Evolutionary conservation across 2,113 vertebrate species (phyloP).

Genomic region (Asarcornis scutulata): DNA sequence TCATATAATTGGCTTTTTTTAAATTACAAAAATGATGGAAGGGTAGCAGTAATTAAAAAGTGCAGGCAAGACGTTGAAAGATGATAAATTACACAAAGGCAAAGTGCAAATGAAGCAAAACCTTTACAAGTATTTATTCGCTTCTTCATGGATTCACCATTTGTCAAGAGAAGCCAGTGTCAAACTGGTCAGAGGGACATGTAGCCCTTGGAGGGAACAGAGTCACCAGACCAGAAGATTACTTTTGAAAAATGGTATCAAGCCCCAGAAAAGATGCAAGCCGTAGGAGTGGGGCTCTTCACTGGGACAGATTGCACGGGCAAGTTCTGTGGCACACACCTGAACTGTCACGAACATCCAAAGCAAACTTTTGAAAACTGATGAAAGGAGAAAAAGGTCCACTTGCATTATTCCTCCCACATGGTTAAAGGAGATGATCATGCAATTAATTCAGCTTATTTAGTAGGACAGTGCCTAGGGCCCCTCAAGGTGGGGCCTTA

Average conservation of each 20-base stretch:
- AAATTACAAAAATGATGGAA: constrained; percentile 45
- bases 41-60: constrained; percentile 63
- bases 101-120: constrained; percentile 31
- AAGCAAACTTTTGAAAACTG: constrained; percentile 30
- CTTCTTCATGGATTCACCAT: not conserved
- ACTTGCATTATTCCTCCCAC: constrained; percentile 1
- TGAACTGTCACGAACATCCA: not conserved
- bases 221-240: not conserved
- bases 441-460: constrained; percentile 23
- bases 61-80: constrained; percentile 46
- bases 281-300: not conserved
- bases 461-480: constrained; percentile 2
- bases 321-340: not conserved
- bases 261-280: not conserved
- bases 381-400: not conserved
- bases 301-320: not conserved
- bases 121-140: not conserved
- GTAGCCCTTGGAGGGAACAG: not conserved
- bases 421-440: not conserved
- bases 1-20: constrained; percentile 38
- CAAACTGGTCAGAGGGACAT: not conserved
- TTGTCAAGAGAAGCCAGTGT: not conserved
- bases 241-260: not conserved
- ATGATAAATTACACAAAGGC: constrained; percentile 28
- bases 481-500: not conserved